These are phyloP conservation scores for Loripinus fragilis DNA, from an alignment of 2,888 invertebrate genomes.

Conservation along the genomic window DNA sequence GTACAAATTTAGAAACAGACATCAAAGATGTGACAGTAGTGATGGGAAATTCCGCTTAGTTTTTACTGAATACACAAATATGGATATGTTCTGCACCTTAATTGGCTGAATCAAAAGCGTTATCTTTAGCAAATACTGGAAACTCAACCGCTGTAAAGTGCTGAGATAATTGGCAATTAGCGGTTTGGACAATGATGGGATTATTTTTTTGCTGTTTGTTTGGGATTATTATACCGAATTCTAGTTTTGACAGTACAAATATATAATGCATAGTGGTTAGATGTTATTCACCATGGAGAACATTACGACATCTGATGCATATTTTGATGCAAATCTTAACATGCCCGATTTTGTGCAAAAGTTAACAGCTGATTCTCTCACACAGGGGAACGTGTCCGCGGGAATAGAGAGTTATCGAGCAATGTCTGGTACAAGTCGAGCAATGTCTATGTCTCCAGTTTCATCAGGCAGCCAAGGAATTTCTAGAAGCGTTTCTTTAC, in stretches of 20 bases:
- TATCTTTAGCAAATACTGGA: no score
- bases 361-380: slow-evolving; percentile 58
- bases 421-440: neutral
- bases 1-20: neutral
- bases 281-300: slow-evolving; percentile 9
- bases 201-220: no score
- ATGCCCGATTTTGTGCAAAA: slow-evolving; percentile 54
- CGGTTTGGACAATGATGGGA: no score
- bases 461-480: neutral
- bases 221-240: no score
- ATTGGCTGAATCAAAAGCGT: no score
- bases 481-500: slow-evolving; percentile 18
- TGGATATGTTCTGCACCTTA: neutral
- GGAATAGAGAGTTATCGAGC: slow-evolving; percentile 45
- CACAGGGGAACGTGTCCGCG: slow-evolving; percentile 52
- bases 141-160: no score
- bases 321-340: slow-evolving; percentile 27
- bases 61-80: neutral
- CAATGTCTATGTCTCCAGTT: neutral
- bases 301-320: slow-evolving; percentile 1
- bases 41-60: neutral
- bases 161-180: slow-evolving; percentile 2
- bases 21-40: neutral
- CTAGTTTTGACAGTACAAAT: neutral
- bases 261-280: neutral